A percentile compares a stretch with the other conserved stretches of the same genome.
phyloP scores from a whole-genome alignment of 2,888 invertebrate genomes.

The Drosophila lacicola region DNA sequence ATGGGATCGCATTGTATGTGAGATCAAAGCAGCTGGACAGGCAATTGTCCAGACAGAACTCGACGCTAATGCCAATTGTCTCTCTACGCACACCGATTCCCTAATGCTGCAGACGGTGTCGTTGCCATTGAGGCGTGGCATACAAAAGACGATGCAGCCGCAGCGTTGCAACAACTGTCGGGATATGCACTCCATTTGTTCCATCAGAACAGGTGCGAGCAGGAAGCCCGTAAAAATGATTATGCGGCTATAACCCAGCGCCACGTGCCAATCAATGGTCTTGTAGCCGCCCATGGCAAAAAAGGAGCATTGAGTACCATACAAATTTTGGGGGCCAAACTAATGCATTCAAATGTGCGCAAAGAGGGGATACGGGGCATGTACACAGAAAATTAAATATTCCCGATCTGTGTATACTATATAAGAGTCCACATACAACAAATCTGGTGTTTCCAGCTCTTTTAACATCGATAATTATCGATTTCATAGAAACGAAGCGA shows the following conservation, averaged over 20 bases:
- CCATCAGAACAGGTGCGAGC: conserved; percentile 59
- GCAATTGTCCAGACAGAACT: conserved; percentile 86
- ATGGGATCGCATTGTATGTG: conserved; percentile 87
- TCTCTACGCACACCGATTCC: conserved; percentile 87
- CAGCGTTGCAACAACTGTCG: conserved; percentile 86
- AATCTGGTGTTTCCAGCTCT: too few relatives aligned
- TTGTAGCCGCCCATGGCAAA: conserved; percentile 15
- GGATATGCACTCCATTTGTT: conserved; percentile 83
- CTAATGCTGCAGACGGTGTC: conserved; percentile 90
- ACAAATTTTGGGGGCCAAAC: too few relatives aligned
- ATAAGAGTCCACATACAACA: too few relatives aligned
- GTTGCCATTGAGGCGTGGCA: conserved; percentile 87
- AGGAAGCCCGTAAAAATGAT: conserved; percentile 81
- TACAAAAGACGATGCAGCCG: conserved; percentile 80
- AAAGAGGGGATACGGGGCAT: too few relatives aligned
- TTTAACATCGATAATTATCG: too few relatives aligned
- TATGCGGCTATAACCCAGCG: conserved; percentile 87
- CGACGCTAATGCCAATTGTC: conserved; percentile 46
- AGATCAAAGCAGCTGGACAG: conserved; percentile 91
- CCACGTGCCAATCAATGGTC: conserved; percentile 90
- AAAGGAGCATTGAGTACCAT: too few relatives aligned
- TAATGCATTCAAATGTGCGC: too few relatives aligned
- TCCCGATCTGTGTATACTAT: too few relatives aligned
- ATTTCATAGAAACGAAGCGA: too few relatives aligned
- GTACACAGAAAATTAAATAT: too few relatives aligned